Percentiles rank a stretch among this genome's conserved stretches.
These are phyloP conservation scores for Andrena trimmerana DNA, from an alignment of 2,888 invertebrate genomes.

Conservation along the genomic window DNA sequence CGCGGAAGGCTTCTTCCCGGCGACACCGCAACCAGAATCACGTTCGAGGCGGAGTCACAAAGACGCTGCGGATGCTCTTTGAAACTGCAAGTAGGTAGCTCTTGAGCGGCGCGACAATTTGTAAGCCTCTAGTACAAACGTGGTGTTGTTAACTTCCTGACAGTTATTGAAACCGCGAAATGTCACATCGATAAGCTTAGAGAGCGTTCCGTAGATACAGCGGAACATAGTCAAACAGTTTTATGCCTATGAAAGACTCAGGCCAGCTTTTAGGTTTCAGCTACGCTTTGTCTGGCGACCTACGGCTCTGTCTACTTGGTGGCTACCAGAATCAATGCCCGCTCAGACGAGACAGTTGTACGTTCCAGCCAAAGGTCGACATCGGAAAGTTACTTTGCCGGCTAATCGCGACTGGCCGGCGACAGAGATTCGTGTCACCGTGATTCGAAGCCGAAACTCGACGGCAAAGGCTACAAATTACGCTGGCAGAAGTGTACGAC, in stretches of 20 bases:
- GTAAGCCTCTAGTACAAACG: constrained; percentile 23
- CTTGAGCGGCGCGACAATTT: constrained; percentile 23
- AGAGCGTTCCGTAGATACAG: too few relatives aligned
- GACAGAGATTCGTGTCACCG: constrained; percentile 2
- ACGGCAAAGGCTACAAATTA: constrained; percentile 26
- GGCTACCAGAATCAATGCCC: background rate
- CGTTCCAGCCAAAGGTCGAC: background rate
- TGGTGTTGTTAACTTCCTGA: constrained; percentile 5
- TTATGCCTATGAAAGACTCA: too few relatives aligned
- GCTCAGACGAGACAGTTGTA: background rate
- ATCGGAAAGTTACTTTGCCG: background rate
- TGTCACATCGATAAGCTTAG: background rate
- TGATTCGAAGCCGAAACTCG: constrained; percentile 20
- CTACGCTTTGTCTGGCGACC: too few relatives aligned
- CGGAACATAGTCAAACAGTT: too few relatives aligned
- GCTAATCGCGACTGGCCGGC: background rate
- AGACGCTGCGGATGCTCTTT: constrained; percentile 22
- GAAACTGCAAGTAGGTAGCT: constrained; percentile 43
- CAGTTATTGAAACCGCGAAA: constrained; percentile 17
- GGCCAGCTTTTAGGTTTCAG: too few relatives aligned
- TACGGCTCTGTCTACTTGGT: too few relatives aligned
- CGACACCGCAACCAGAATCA: constrained; percentile 28
- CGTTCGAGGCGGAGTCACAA: constrained; percentile 33
- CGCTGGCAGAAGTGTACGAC: background rate
- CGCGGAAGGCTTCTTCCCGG: constrained; percentile 36